Conservation (phyloP, 1,140 invertebrate species). For the Periplaneta americana region DNA sequence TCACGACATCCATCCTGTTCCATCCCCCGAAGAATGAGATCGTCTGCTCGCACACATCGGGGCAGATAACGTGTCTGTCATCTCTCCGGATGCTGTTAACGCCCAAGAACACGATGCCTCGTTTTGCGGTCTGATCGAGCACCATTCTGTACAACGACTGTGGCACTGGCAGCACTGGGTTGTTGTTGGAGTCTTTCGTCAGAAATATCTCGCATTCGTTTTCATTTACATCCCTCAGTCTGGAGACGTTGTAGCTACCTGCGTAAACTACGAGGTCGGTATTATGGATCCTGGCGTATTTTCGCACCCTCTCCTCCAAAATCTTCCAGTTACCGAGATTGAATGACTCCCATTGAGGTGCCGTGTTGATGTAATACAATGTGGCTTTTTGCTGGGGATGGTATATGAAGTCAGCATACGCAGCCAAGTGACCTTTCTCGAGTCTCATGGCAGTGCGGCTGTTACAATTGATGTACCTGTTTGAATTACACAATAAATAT, state of each 20-base stretch:
- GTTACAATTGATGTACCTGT: slow-evolving; percentile 31
- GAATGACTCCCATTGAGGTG: slow-evolving; percentile 41
- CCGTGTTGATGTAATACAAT: slow-evolving; percentile 40
- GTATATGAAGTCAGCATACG: slow-evolving; percentile 37
- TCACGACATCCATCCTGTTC: background rate
- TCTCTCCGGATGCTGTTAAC: slow-evolving; percentile 45
- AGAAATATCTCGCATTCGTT: slow-evolving; percentile 42
- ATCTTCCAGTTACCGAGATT: slow-evolving; percentile 44
- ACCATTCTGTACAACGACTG: slow-evolving; percentile 55
- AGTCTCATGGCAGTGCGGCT: slow-evolving; percentile 23
- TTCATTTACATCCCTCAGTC: slow-evolving; percentile 27
- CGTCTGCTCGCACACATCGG: too few species aligned
- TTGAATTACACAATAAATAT: too few species aligned
- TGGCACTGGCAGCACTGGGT: slow-evolving; percentile 45
- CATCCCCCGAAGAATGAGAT: too few species aligned
- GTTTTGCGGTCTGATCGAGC: slow-evolving; percentile 42
- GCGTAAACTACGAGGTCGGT: slow-evolving; percentile 25
- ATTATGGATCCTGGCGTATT: background rate
- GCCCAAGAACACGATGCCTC: slow-evolving; percentile 52
- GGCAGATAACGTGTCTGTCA: too few species aligned
- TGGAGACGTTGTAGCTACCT: slow-evolving; percentile 31
- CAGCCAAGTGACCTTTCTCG: slow-evolving; percentile 38
- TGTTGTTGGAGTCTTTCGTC: slow-evolving; percentile 35
- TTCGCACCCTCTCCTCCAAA: slow-evolving; percentile 20
- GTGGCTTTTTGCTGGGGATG: slow-evolving; percentile 32